Conservation (phyloP, 2,888 invertebrate species). For the Argynnis bischoffii region DNA sequence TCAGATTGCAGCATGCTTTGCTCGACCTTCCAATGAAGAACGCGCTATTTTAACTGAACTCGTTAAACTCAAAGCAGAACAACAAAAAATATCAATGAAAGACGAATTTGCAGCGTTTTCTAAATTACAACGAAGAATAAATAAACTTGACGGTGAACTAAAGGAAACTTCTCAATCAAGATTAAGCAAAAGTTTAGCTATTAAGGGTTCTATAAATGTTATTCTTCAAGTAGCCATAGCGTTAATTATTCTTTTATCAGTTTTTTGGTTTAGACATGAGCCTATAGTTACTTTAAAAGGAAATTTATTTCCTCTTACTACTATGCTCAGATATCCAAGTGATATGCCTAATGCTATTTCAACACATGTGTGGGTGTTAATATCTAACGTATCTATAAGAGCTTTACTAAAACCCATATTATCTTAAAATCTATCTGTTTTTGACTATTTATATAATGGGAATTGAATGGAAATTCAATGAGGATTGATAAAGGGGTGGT, state of each 20-base stretch:
- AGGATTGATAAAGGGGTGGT: not conserved
- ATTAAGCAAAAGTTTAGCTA: slow-evolving; percentile 63
- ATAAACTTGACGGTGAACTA: slow-evolving; percentile 73
- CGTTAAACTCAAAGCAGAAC: slow-evolving; percentile 68
- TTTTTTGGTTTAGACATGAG: slow-evolving; percentile 70
- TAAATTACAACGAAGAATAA: slow-evolving; percentile 82
- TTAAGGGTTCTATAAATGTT: slow-evolving; percentile 66
- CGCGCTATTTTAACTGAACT: slow-evolving; percentile 65
- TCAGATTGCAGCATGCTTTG: slow-evolving; percentile 77
- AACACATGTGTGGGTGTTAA: slow-evolving; percentile 73
- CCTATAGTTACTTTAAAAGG: slow-evolving; percentile 70
- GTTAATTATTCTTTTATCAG: slow-evolving; percentile 60
- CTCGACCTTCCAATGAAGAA: slow-evolving; percentile 71
- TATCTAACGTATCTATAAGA: slow-evolving; percentile 72
- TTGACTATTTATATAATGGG: slow-evolving; percentile 23
- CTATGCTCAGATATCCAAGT: slow-evolving; percentile 69
- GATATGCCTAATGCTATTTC: slow-evolving; percentile 70
- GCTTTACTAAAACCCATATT: slow-evolving; percentile 66
- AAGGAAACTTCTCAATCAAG: slow-evolving; percentile 67
- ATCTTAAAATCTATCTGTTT: slow-evolving; percentile 43
- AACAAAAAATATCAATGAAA: slow-evolving; percentile 78
- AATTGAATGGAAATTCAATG: not conserved
- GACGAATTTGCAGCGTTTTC: slow-evolving; percentile 84
- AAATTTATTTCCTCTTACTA: slow-evolving; percentile 68
- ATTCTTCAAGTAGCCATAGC: slow-evolving; percentile 61